These are phyloP conservation scores for Aleiodes sp. DNA, from an alignment of 1,140 invertebrate species.

Conservation along the genomic window DNA sequence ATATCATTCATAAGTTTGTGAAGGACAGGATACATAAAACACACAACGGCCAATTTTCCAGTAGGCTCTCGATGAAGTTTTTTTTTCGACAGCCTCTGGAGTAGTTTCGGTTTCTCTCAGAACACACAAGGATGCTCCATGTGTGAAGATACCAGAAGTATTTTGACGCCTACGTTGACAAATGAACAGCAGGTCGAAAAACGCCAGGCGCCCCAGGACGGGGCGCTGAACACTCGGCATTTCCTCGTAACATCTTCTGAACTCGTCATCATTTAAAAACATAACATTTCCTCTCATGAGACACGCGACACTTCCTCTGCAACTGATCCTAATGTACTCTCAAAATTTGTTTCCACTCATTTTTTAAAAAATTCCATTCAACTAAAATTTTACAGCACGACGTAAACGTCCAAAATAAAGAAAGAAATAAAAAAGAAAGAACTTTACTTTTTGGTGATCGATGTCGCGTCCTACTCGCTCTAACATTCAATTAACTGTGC, in stretches of 20 bases:
- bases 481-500: slow-evolving; percentile 29
- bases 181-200: slow-evolving; percentile 34
- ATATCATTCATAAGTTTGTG: slow-evolving; percentile 24
- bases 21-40: slow-evolving; percentile 53
- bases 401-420: not conserved
- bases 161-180: slow-evolving; percentile 49
- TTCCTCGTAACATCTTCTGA: not conserved
- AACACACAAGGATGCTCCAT: not conserved
- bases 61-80: slow-evolving; percentile 35
- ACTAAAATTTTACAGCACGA: not conserved
- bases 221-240: not conserved
- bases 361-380: not conserved
- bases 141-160: slow-evolving; percentile 37
- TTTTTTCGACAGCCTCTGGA: too few species aligned
- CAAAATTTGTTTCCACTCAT: not conserved
- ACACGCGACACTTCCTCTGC: not conserved
- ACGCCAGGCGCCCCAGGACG: slow-evolving; percentile 41
- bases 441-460: slow-evolving; percentile 22
- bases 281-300: not conserved
- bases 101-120: too few species aligned
- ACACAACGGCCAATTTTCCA: slow-evolving; percentile 51
- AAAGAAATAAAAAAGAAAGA: not conserved
- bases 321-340: not conserved
- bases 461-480: slow-evolving; percentile 10
- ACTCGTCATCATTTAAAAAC: too few species aligned